A percentile compares a stretch with the other conserved stretches of the same genome.
These are phyloP conservation scores for Caenorhabditis sp. DNA, from an alignment of 2,888 invertebrate genomes.

Conservation along the genomic window DNA sequence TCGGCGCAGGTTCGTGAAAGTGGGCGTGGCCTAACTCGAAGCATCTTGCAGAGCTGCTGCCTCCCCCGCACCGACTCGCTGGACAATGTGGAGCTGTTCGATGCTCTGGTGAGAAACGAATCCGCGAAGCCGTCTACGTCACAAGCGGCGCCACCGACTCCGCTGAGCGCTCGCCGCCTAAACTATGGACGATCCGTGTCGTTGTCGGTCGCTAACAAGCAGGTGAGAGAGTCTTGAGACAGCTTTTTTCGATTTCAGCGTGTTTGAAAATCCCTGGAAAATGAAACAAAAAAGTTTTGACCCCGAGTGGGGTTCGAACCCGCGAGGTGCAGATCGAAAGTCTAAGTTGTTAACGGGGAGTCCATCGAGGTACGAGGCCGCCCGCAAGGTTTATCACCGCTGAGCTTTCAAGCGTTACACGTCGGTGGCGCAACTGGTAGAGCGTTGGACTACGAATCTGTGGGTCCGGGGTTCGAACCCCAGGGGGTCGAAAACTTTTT, in stretches of 20 bases:
- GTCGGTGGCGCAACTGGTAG: too few relatives aligned
- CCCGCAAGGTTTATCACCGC: too few relatives aligned
- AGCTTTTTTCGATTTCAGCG: background rate
- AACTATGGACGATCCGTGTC: conserved; percentile 15
- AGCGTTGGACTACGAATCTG: too few relatives aligned
- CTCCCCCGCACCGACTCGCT: conserved; percentile 57
- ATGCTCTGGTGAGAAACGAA: conserved; percentile 45
- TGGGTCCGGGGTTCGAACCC: too few relatives aligned
- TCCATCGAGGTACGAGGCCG: too few relatives aligned
- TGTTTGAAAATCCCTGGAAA: too few relatives aligned
- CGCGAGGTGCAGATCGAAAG: too few relatives aligned
- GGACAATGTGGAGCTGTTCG: conserved; percentile 53
- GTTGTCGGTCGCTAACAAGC: conserved; percentile 14
- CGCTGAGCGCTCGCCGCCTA: background rate
- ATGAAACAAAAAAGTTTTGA: too few relatives aligned
- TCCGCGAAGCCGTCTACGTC: background rate
- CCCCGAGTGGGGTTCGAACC: too few relatives aligned
- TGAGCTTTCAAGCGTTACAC: too few relatives aligned
- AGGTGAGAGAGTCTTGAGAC: background rate
- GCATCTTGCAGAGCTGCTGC: conserved; percentile 35
- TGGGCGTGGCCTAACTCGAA: background rate
- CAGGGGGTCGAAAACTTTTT: background rate
- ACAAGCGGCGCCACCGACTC: background rate
- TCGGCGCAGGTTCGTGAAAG: conserved; percentile 31
- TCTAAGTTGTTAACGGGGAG: too few relatives aligned